Evolutionary conservation across 2,113 vertebrate genomes (phyloP).

Genomic region (Alethe diademata): DNA sequence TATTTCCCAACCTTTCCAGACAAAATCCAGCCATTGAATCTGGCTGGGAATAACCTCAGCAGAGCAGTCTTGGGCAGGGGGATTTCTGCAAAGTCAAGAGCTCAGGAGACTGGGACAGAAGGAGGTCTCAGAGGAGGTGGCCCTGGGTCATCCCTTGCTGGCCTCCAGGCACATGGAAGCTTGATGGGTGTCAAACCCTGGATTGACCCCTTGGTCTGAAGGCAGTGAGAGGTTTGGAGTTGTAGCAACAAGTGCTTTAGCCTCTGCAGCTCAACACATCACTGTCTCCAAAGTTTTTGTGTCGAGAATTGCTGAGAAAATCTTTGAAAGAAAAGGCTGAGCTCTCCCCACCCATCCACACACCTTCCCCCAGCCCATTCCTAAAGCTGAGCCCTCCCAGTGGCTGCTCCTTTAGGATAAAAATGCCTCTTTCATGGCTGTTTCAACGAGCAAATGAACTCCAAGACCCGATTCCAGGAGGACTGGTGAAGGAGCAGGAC

Average conservation of each 20-base stretch:
- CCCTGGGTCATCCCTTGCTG: not conserved
- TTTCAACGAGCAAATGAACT: not conserved
- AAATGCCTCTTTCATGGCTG: not conserved
- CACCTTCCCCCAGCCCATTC: not conserved
- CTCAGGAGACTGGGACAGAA: not conserved
- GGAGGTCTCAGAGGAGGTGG: not conserved
- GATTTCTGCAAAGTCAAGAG: not conserved
- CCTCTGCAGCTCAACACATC: not conserved
- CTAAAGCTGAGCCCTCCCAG: not conserved
- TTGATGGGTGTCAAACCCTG: not conserved
- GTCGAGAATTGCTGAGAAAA: not conserved
- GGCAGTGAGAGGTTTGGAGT: not conserved
- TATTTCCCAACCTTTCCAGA: not conserved
- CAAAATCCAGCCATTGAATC: not conserved
- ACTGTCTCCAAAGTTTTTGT: not conserved
- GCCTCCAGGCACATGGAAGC: not conserved
- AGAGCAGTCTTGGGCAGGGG: not conserved
- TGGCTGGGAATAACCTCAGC: not conserved
- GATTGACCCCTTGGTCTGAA: not conserved
- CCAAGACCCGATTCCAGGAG: fast-evolving
- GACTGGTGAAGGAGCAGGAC: not conserved
- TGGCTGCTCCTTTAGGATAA: not conserved
- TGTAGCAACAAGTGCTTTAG: not conserved
- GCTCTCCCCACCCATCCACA: not conserved
- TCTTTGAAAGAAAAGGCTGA: not conserved